A percentile compares a stretch with the other conserved stretches of the same genome.
Conservation (phyloP, 2,797 vertebrate genomes). For the Chelonia mydas region DNA sequence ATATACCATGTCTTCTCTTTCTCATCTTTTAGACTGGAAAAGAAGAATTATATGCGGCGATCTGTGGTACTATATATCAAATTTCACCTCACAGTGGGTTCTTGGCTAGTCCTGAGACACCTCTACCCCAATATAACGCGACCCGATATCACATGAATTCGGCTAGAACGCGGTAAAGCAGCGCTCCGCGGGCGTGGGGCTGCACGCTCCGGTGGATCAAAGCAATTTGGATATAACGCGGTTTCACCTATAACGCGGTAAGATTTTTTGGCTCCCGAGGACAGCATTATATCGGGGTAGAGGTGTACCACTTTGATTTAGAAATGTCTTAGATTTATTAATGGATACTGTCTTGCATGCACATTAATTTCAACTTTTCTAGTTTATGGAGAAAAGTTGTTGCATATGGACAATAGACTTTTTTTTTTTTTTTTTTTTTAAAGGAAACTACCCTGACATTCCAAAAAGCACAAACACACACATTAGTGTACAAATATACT, state of each 20-base stretch:
- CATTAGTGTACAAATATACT: neutral
- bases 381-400: neutral
- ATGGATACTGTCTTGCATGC: neutral
- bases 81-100: neutral
- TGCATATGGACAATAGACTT: no score
- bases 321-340: neutral
- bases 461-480: neutral
- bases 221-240: no score
- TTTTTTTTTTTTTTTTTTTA: neutral
- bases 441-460: neutral
- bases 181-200: no score
- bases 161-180: no score
- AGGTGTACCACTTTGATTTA: neutral
- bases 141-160: no score
- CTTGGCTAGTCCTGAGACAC: neutral
- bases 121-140: no score
- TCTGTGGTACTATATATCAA: neutral
- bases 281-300: no score
- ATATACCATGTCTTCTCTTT: neutral
- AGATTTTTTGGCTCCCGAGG: no score
- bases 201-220: no score
- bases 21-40: neutral
- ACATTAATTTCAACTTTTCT: neutral
- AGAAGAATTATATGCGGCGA: neutral
- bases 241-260: no score